A percentile compares a stretch with the other conserved stretches of the same genome.
Evolutionary conservation across 2,888 invertebrate genomes (phyloP).

Genomic region (Corbicula japonica): DNA sequence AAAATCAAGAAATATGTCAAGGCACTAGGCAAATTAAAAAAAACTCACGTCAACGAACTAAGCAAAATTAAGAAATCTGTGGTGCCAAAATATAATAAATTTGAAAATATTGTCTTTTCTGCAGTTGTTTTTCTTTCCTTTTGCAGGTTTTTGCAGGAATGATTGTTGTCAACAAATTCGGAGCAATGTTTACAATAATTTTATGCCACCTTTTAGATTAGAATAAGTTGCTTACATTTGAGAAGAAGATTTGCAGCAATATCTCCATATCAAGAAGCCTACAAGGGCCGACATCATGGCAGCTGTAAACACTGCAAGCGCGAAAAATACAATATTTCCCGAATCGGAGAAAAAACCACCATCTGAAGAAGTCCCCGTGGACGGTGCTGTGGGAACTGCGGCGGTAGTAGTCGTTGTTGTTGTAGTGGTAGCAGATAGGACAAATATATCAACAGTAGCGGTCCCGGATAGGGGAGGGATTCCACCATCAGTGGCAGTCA

Average conservation of each 20-base stretch:
- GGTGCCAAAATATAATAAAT: neutral
- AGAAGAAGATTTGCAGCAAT: too few species aligned
- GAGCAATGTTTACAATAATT: neutral
- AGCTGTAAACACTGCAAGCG: slow-evolving; percentile 5
- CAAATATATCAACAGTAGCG: slow-evolving; percentile 25
- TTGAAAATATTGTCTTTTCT: neutral
- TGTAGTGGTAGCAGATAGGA: slow-evolving; percentile 9
- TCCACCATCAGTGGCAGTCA: slow-evolving; percentile 54
- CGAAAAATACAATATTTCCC: slow-evolving; percentile 39
- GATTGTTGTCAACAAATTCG: neutral
- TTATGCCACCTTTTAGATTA: too few species aligned
- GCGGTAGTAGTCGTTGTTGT: slow-evolving; percentile 26
- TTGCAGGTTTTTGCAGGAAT: neutral
- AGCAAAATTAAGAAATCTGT: neutral
- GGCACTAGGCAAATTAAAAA: too few species aligned
- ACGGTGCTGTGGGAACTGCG: neutral
- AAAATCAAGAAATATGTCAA: too few species aligned
- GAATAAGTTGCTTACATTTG: too few species aligned
- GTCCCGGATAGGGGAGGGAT: slow-evolving; percentile 35
- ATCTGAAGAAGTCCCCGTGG: neutral
- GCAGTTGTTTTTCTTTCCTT: neutral
- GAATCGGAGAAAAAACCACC: slow-evolving; percentile 42
- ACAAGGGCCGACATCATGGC: slow-evolving; percentile 22
- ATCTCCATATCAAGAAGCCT: slow-evolving; percentile 26
- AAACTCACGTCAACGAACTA: too few species aligned